Base-by-base conservation (phyloP, 2,888 invertebrate genomes). In the Ormyrus thymus region DNA sequence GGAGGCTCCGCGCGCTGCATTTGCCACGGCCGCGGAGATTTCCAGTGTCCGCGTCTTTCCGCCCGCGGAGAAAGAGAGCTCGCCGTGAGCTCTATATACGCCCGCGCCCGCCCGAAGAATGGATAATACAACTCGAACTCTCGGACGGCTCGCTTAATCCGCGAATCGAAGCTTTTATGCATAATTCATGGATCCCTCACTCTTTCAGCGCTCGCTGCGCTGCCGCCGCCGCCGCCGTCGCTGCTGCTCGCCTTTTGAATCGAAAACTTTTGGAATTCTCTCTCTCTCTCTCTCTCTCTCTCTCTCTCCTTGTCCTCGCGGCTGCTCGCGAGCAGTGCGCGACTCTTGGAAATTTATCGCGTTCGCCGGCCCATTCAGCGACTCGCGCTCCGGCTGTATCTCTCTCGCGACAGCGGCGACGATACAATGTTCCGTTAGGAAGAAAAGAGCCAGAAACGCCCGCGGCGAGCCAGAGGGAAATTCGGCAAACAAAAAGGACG, bases 161-260 rank as follows among this genome's bases (percentile, higher is more conserved):
- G 87, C 87, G 88, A 89, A 89, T 89, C 89, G 88, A 89, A 89
- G 88, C 88, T 88, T 87, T 87, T 85, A 88, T 89, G 89, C 89
- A 89, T 89, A 86, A 88, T 89, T 89, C 88, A 89, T 86, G 76
- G 70, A 73, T 79, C 77, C 73, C 78, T 46, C 43, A 48, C 56
- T 10, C 76, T 46, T 6, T 46, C 48, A 5, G 7, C 66, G 53
- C 76, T 46, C 9, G 13, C 48, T 5, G 7, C 66, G 59, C 76
- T 70, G 61, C 70, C 66, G 43, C 15, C 29, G 55, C 72, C 4
- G 29, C 58, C 50, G 80, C 83, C 80, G 69, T 79, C 77, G 78
- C 45, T n/a, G 48, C 68, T 55, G 11, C 61, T 51, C 53, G 53
- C 29, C 87, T 87, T 86, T 87, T 86, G 86, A 88, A 87, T 87